Base-by-base conservation (phyloP, 2,888 invertebrate genomes). In the Chrysopilus asiliformis region DNA sequence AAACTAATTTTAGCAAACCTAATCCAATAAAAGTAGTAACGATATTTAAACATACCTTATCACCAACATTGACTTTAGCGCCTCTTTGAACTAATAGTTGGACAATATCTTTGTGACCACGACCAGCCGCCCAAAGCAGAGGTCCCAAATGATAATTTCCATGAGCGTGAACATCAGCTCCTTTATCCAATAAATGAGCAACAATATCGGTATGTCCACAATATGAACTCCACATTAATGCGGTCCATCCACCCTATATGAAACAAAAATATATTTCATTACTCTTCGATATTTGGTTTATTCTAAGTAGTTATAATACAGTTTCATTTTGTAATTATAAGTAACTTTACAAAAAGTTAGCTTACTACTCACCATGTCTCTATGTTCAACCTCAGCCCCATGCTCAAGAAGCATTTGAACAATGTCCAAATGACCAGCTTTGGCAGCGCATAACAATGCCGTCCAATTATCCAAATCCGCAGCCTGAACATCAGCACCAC, bases 161-260 rank as follows among this genome's bases (percentile, higher is more conserved):
- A 53, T 93, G 87, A 1, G 91, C 82, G 61, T 95, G 93, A 5
- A 90, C 84, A 59, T 94, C 93, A 1, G 95, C 93, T 20, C 85
- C 86, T 47, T 79, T 76, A 44, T 86, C 82, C 45, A 97, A 63
- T 28, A 97, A 67, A 37, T 81, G 57, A 24, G 73, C 70, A 24
- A 83, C 91, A 42, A 85, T 73, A 24, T 82, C 76, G 19, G 76
- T 72, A 47, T 76, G 73, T 6, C 89, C 94, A 60, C 94, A 91
- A 67, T 98, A 98, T 7, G 89, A 76, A 0, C 93, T 89, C 97
- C 97, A 98, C 83, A 97, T 90, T 37, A 98, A 70, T 0, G 95
- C 75, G 4, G 93, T 85, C 97, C 97, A 98, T 24, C 90, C 91
- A 47, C 93, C 93, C 91, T 91, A 48, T 55, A 49, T 19, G 19